Evolutionary conservation across 2,797 vertebrate genomes (phyloP).

Genomic region (Falco peregrinus): DNA sequence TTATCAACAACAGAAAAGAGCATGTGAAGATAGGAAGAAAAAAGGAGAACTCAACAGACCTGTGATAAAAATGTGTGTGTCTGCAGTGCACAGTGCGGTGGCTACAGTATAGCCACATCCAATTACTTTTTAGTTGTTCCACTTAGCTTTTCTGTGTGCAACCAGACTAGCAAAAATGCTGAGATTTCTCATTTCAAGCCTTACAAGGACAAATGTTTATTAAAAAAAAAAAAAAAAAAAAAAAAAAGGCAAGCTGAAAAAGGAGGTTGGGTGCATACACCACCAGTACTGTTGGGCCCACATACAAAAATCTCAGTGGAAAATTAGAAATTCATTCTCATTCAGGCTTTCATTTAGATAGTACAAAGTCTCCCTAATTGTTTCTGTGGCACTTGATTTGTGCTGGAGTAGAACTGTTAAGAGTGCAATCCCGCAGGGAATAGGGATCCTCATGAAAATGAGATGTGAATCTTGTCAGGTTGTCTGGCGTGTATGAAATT

Average conservation of each 20-base stretch:
- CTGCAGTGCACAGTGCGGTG: not conserved
- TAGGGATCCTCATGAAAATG: slow-evolving; percentile 13
- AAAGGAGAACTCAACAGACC: not conserved
- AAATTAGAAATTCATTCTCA: slow-evolving; percentile 9
- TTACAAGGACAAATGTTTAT: not conserved
- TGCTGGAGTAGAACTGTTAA: slow-evolving; percentile 5
- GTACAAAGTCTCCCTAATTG: slow-evolving; percentile 32
- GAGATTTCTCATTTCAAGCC: not conserved
- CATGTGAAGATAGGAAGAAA: not conserved
- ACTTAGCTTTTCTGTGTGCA: not conserved
- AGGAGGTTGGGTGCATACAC: not conserved
- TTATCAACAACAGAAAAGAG: not conserved
- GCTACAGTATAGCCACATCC: not conserved
- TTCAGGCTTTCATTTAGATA: slow-evolving; percentile 27
- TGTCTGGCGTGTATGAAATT: not conserved
- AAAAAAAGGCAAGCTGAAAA: not conserved
- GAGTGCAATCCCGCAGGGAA: not conserved
- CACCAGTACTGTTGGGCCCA: not conserved
- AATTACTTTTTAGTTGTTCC: not conserved
- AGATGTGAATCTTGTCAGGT: slow-evolving; percentile 26
- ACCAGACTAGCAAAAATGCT: not conserved
- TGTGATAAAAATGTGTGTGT: not conserved
- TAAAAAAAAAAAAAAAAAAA: not conserved
- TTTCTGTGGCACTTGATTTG: not conserved
- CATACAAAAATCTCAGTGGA: not conserved